A percentile compares a stretch with the other conserved stretches of the same genome.
Evolutionary conservation across 23 tunicate genomes (phyloP).

Genomic region (Trididemnum clinides): DNA sequence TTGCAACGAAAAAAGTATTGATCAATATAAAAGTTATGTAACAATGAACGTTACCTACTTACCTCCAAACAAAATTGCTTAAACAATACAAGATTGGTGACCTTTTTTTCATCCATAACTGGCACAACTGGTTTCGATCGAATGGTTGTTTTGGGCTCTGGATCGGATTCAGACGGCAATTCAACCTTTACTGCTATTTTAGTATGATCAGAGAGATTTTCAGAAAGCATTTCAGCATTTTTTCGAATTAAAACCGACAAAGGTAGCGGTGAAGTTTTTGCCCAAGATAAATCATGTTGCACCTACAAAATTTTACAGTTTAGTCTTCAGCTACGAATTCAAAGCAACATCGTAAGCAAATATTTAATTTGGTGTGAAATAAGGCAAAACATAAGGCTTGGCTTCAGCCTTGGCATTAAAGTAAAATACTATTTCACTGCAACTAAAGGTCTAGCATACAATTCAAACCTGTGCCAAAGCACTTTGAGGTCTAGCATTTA

Average conservation of each 20-base stretch:
- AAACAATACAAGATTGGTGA: slow-evolving; percentile 52
- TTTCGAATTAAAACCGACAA: slow-evolving; percentile 30
- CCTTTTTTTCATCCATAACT: slow-evolving; percentile 38
- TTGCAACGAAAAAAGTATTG: too few species aligned
- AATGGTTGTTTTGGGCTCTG: neutral
- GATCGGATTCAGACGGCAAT: slow-evolving; percentile 16
- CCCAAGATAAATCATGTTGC: slow-evolving; percentile 63
- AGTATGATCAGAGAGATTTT: neutral
- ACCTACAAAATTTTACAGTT: slow-evolving; percentile 52
- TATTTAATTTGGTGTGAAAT: too few species aligned
- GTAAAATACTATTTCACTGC: neutral
- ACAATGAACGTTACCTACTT: neutral
- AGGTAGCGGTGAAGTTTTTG: slow-evolving; percentile 59
- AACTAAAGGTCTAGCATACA: neutral
- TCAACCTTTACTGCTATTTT: slow-evolving; percentile 11
- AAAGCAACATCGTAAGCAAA: too few species aligned
- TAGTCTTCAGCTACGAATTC: too few species aligned
- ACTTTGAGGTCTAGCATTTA: slow-evolving; percentile 24
- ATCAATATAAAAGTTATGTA: neutral
- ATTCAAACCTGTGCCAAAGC: slow-evolving; percentile 10
- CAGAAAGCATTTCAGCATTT: slow-evolving; percentile 1
- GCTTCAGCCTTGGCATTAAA: too few species aligned
- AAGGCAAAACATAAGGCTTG: too few species aligned
- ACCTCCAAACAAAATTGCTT: slow-evolving; percentile 65
- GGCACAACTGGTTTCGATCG: neutral